Percentiles rank a stretch among this genome's conserved stretches.
Evolutionary conservation across 92 coral and sea anemone genomes (phyloP).

Genomic region (Zoanthus sansibaricus): DNA sequence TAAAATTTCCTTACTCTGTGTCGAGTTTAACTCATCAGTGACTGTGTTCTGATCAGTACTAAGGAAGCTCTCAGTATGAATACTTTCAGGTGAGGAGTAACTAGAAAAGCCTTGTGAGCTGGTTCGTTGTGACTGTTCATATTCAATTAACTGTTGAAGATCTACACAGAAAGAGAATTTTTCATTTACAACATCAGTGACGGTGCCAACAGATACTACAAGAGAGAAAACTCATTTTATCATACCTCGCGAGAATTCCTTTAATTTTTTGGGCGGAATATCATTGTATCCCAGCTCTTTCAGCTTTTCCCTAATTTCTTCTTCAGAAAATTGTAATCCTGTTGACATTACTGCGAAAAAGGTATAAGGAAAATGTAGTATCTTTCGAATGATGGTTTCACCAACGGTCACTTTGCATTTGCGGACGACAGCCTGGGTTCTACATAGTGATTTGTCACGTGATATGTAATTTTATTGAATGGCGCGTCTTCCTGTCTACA

Average conservation of each 20-base stretch:
- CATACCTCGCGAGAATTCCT: conserved; percentile 89
- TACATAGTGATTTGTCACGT: not conserved
- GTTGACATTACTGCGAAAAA: conserved; percentile 43
- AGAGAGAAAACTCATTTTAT: not conserved
- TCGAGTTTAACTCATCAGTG: not conserved
- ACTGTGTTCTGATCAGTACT: not conserved
- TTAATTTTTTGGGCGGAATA: conserved; percentile 86
- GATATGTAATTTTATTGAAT: not conserved
- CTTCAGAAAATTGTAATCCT: conserved; percentile 81
- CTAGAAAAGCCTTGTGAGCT: not conserved
- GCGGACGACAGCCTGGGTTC: not conserved
- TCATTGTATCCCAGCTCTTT: conserved; percentile 88
- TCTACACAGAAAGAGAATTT: not conserved
- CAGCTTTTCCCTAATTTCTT: conserved; percentile 88
- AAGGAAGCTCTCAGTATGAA: not conserved
- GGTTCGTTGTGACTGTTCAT: not conserved
- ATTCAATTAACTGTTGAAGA: not conserved
- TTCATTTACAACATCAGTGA: not conserved
- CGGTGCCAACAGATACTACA: no score
- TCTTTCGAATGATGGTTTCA: not conserved
- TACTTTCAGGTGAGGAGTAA: conserved; percentile 9
- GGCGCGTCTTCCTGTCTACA: not conserved
- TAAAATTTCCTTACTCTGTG: not conserved
- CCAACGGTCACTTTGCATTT: not conserved
- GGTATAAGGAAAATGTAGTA: no score